phyloP scores from a whole-genome alignment of 2,888 invertebrate species.

The Orthosia incerta region DNA sequence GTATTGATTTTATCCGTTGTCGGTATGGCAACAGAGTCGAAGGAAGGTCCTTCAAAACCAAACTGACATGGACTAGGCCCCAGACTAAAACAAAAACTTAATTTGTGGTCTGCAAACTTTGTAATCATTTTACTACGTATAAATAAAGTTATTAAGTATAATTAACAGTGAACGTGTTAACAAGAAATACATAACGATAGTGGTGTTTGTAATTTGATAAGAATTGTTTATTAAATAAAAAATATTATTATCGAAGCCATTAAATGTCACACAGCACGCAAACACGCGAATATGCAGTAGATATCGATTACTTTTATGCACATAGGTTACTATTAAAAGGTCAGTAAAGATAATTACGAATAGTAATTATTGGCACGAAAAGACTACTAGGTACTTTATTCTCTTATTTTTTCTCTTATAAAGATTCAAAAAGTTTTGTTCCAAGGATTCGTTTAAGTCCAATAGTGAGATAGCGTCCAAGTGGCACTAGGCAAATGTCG shows the following conservation, averaged over 20 bases:
- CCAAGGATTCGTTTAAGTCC: slow-evolving; percentile 36
- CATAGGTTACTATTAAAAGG: not conserved
- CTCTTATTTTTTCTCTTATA: not conserved
- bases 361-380: not conserved
- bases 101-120: not conserved
- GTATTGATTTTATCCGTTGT: too few relatives aligned
- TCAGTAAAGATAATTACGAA: not conserved
- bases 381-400: not conserved
- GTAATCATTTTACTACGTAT: not conserved
- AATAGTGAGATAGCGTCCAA: slow-evolving; percentile 23
- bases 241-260: slow-evolving; percentile 5
- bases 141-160: slow-evolving; percentile 27
- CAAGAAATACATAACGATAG: slow-evolving; percentile 9
- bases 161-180: slow-evolving; percentile 19
- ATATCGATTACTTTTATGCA: slow-evolving; percentile 19
- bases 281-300: slow-evolving; percentile 26
- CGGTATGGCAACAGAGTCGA: too few relatives aligned
- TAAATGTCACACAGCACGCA: slow-evolving; percentile 20
- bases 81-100: not conserved
- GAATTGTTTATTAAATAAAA: slow-evolving; percentile 25
- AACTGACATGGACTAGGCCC: too few relatives aligned
- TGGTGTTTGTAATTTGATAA: slow-evolving; percentile 35
- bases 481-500: slow-evolving; percentile 35
- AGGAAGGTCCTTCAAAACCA: too few relatives aligned
- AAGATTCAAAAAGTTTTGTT: not conserved